Conservation (phyloP, 2,113 vertebrate genomes). For the Gracilinanus agilis region DNA sequence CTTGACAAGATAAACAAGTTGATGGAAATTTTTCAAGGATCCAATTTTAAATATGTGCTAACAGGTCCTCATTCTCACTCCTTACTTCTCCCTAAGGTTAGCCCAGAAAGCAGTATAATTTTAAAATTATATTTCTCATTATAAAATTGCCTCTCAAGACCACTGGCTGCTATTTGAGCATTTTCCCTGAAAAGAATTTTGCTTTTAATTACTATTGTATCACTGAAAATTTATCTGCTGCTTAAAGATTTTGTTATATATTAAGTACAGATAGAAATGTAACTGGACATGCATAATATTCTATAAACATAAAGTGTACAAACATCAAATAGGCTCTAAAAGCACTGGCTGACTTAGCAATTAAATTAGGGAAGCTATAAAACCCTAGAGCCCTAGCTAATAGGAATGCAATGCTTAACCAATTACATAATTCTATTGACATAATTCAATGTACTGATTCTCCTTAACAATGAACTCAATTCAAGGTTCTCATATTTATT, state of each 20-base stretch:
- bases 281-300: not conserved
- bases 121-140: not conserved
- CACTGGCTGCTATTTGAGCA: not conserved
- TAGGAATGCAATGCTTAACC: slow-evolving; percentile 23
- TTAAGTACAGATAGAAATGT: slow-evolving; percentile 23
- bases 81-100: not conserved
- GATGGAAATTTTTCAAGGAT: not conserved
- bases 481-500: slow-evolving; percentile 12
- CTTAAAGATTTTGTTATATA: not conserved
- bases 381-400: not conserved
- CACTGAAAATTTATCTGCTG: slow-evolving; percentile 12
- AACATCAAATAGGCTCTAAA: not conserved
- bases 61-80: not conserved
- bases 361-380: not conserved
- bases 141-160: not conserved
- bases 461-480: not conserved
- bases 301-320: slow-evolving; percentile 4
- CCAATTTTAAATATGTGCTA: not conserved
- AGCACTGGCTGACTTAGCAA: not conserved
- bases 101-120: not conserved
- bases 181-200: not conserved
- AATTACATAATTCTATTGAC: slow-evolving; percentile 5
- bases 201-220: not conserved
- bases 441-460: not conserved
- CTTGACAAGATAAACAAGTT: not conserved